phyloP scores from a whole-genome alignment of 2,888 invertebrate genomes.

The Pristionchus maxplancki region DNA sequence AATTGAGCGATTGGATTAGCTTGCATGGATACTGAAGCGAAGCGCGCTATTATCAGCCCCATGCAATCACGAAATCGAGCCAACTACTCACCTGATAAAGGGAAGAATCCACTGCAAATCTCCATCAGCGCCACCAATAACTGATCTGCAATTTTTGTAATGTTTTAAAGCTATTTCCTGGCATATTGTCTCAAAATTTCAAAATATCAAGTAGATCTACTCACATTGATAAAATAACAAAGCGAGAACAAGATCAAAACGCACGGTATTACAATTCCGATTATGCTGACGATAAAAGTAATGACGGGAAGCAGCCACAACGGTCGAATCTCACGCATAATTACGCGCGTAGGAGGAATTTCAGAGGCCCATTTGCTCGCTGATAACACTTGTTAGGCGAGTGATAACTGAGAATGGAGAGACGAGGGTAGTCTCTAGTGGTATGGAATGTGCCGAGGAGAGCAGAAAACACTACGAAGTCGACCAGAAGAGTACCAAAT shows the following conservation, averaged over 20 bases:
- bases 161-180: too few relatives aligned
- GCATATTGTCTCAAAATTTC: too few relatives aligned
- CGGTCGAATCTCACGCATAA: background rate
- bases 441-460: background rate
- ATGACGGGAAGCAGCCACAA: background rate
- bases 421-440: background rate
- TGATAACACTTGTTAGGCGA: background rate
- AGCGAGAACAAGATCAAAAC: background rate
- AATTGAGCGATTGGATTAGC: background rate
- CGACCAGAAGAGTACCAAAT: background rate
- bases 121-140: background rate
- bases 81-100: background rate
- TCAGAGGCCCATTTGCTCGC: background rate
- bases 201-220: too few relatives aligned
- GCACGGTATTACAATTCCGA: background rate
- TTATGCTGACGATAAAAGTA: background rate
- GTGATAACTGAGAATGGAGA: background rate
- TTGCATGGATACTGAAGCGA: background rate
- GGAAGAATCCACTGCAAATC: conserved; percentile 17
- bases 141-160: background rate
- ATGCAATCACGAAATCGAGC: background rate
- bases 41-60: background rate
- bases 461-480: background rate
- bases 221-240: too few relatives aligned
- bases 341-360: background rate